Base-by-base conservation (phyloP, 2,797 vertebrate species). In the Sebastes minor region DNA sequence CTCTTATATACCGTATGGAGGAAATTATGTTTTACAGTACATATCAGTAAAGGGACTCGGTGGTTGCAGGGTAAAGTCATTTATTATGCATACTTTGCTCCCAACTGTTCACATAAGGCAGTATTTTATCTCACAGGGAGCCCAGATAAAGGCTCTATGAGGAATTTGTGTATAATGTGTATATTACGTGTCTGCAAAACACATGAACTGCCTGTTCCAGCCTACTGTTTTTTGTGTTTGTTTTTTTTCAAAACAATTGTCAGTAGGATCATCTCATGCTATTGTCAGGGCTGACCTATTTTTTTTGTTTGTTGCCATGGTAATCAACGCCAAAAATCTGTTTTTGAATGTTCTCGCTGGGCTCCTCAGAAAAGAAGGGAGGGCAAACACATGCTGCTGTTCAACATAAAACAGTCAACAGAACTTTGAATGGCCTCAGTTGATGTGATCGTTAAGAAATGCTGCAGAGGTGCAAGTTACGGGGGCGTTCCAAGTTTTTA, bases 231-330 rank as follows among this genome's bases (percentile, higher is more conserved):
- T 8, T 10, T 67, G 57, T 46, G 35, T 63, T 42, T 32, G 23
- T 4, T 14, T 67, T 66, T 52, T 68, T 53, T 82, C 22, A 28
- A 63, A 65, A 67, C 61, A 74, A 20, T 63, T 75, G 35, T 71
- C 61, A 69, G 68, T 56, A 64, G 57, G 55, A 81, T 82, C 65
- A 69, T 79, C 42, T 81, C 38, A 18, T 32, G 33, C 69, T 78
- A 64, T 87, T 91, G 85, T 88, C 70, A 73, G n/a, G 42, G 35
- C n/a, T 90, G 88, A 90, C 90, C 84, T 78, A 90, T 56, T 81
- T 91, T 84, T 84, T 53, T 9, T 62, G 30, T 74, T 80, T 81
- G 88, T 90, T 92, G 82, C 85, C 81, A 89, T 86, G 89, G 86
- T 75, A 85, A 88, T 91, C 78, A 74, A 84, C 1, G 75, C 77